Evolutionary conservation across 2,113 vertebrate species (phyloP).

Genomic region (Rostratula benghalensis): DNA sequence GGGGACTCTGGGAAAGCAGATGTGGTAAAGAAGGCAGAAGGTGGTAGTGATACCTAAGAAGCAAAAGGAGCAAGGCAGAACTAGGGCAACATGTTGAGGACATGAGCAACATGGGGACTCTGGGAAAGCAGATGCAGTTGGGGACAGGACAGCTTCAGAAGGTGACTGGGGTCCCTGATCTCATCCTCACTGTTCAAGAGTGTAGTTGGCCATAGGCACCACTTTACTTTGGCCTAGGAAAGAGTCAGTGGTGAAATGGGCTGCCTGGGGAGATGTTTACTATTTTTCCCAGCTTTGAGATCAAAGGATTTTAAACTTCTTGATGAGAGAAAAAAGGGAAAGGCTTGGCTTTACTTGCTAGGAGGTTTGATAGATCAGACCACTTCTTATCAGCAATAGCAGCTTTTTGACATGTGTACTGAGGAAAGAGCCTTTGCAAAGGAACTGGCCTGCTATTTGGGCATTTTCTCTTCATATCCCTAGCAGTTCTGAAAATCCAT

Average conservation of each 20-base stretch:
- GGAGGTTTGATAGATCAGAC: background rate
- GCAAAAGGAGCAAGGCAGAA: background rate
- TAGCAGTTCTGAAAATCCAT: background rate
- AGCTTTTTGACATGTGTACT: background rate
- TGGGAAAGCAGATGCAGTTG: background rate
- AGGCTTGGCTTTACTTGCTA: background rate
- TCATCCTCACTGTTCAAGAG: background rate
- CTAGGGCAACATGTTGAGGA: fast-evolving
- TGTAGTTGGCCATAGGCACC: background rate
- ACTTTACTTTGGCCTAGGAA: background rate
- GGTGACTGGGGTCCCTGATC: too few species aligned
- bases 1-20: background rate
- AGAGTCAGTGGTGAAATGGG: fast-evolving
- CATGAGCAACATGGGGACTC: fast-evolving
- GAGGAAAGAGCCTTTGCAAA: background rate
- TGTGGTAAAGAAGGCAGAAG: background rate
- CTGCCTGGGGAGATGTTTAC: background rate
- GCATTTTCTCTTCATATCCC: background rate
- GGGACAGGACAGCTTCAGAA: background rate
- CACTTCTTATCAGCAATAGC: background rate
- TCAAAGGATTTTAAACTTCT: background rate
- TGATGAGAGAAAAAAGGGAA: background rate
- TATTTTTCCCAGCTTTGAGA: background rate
- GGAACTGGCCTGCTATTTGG: background rate
- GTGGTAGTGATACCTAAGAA: background rate